A percentile compares a stretch with the other conserved stretches of the same genome.
Conservation (phyloP, 2,797 vertebrate species). For the Microhierax caerulescens region DNA sequence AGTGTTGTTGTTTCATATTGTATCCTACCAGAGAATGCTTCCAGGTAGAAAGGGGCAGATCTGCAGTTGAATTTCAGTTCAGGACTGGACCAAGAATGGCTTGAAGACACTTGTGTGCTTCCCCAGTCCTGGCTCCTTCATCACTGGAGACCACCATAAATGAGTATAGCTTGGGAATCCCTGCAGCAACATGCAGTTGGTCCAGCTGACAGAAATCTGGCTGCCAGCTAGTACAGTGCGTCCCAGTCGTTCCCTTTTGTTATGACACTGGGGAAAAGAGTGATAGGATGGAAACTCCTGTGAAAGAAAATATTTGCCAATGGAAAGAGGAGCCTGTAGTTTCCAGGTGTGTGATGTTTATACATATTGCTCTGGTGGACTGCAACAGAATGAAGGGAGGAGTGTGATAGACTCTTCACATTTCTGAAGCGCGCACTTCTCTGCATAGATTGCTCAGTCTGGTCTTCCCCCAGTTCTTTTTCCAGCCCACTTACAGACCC, state of each 20-base stretch:
- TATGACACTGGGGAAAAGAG: not conserved
- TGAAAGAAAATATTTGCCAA: not conserved
- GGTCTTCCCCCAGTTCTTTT: not conserved
- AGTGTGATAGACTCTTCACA: too few relatives aligned
- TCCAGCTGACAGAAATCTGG: not conserved
- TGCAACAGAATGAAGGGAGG: not conserved
- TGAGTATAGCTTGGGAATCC: not conserved
- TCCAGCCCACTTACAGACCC: not conserved
- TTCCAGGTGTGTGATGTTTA: not conserved
- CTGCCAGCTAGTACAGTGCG: not conserved
- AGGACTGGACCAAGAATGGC: not conserved
- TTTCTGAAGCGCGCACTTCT: not conserved
- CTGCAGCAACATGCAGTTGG: not conserved
- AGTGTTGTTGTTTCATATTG: not conserved
- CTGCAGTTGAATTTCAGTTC: not conserved
- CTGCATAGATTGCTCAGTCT: not conserved
- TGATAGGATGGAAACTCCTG: not conserved
- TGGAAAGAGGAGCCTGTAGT: not conserved
- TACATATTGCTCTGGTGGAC: not conserved
- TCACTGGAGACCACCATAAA: not conserved
- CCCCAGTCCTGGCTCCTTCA: not conserved
- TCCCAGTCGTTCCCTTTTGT: not conserved
- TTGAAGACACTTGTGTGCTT: not conserved
- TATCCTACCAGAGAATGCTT: not conserved
- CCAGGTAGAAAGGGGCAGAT: not conserved